Conservation (phyloP, 2,888 invertebrate genomes). For the Gerris lacustris region DNA sequence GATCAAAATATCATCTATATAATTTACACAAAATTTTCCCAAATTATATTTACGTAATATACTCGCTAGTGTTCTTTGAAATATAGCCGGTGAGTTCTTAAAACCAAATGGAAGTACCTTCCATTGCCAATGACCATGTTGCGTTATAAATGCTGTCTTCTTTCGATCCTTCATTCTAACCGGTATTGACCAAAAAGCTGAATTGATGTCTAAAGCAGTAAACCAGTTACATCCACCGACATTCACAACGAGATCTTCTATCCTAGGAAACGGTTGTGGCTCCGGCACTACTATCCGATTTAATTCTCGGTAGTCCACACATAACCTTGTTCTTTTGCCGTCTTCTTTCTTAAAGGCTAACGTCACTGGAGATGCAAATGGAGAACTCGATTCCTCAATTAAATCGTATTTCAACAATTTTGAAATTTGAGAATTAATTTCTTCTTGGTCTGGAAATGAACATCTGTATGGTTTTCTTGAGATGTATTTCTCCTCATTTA, state of each 20-base stretch:
- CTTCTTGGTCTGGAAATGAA: slow-evolving; percentile 7
- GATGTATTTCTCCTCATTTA: slow-evolving; percentile 13
- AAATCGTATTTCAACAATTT: slow-evolving; percentile 14
- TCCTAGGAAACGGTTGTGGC: slow-evolving; percentile 4
- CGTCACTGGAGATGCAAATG: slow-evolving; percentile 20
- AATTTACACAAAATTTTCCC: slow-evolving; percentile 16
- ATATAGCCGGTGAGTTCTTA: slow-evolving; percentile 19
- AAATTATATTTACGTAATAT: slow-evolving; percentile 19
- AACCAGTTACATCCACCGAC: neutral
- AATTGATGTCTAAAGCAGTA: slow-evolving; percentile 19
- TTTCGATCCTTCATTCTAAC: slow-evolving; percentile 8
- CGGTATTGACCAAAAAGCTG: slow-evolving; percentile 21
- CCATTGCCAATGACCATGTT: slow-evolving; percentile 18
- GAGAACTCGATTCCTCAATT: slow-evolving; percentile 19
- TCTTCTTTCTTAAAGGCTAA: slow-evolving; percentile 19
- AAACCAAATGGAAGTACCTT: slow-evolving; percentile 19
- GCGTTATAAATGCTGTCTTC: slow-evolving; percentile 19
- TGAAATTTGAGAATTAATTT: too few relatives aligned
- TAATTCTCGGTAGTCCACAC: slow-evolving; percentile 2
- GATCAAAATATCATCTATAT: slow-evolving; percentile 22
- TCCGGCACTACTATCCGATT: slow-evolving; percentile 11
- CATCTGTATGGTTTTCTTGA: slow-evolving; percentile 15
- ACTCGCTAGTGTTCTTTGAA: slow-evolving; percentile 18
- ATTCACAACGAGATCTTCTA: slow-evolving; percentile 11
- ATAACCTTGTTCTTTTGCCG: slow-evolving; percentile 7